Base-by-base conservation (phyloP, 2,888 invertebrate genomes). In the Galerucella calmariensis region DNA sequence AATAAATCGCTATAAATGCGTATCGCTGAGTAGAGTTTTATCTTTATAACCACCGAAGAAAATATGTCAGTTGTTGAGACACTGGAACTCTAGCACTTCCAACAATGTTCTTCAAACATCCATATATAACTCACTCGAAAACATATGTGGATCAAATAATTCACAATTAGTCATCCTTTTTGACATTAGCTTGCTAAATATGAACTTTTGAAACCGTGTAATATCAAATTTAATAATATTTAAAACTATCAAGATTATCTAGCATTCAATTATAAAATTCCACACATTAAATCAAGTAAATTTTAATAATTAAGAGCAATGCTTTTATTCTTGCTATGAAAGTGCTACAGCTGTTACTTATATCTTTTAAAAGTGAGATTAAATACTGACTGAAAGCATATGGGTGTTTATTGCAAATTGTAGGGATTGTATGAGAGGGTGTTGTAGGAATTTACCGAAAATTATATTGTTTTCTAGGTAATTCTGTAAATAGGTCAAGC, bases 391-490 rank as follows among this genome's bases (percentile, higher is more conserved):
- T 56, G 56, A 10, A 56, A 56, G 56, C 20, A 62, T 62, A 41
- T 62, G 62, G 62, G 62, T 41, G 35, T 62, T 62, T 62, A 41
- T 41, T 41, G 67, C 41, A 27, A 67, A 67, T 67, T 67, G 53
- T 53, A n/a, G 20, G 67, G 27, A 46, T 2, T 69, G 61, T 20
- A 20, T 20, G 65, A 35, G 46, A 5, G 46, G 72, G 66, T 48
- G 78, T 61, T 72, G 35, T 59, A 61, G 58, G 59, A 59, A 66
- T 67, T 46, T 27, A 67, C 67, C 72, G 48, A 72, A 67, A 79
- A 44, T 65, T 82, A 83, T 80, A 83, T 83, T 83, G 83, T 86
- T 85, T 86, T 84, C 83, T 87, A 87, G 86, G 84, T 86, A 86
- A 87, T 85, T 86, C 80, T 84, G 84, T 85, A 85, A 81, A 85